Conservation (phyloP, 2,888 invertebrate genomes). For the Spilosoma lubricipeda region DNA sequence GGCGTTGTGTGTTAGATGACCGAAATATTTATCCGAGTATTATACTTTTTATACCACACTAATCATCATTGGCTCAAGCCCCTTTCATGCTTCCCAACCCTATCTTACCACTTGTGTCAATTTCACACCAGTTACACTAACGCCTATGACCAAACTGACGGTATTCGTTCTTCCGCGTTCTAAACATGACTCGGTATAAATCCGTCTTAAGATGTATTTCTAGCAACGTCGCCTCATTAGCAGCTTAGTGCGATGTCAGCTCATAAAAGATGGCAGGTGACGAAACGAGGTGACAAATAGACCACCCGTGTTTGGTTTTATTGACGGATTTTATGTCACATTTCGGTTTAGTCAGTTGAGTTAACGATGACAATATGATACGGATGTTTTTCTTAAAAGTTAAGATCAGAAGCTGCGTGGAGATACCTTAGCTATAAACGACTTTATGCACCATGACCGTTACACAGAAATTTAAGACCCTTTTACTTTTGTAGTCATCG, state of each 20-base stretch:
- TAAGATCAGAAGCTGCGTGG: background rate
- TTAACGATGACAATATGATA: background rate
- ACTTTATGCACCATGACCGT: background rate
- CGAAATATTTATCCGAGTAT: no score
- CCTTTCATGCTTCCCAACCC: background rate
- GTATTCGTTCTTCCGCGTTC: conserved; percentile 40
- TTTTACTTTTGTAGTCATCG: no score
- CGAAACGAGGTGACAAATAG: conserved; percentile 40
- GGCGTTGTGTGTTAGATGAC: no score
- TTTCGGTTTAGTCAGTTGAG: background rate
- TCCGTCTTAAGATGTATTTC: conserved; percentile 33
- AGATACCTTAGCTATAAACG: background rate
- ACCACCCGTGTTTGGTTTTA: conserved; percentile 36
- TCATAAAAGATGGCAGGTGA: conserved; percentile 34
- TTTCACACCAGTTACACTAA: conserved; percentile 12
- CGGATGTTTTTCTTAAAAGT: background rate
- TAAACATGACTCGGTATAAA: conserved; percentile 39
- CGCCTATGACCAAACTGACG: conserved; percentile 6
- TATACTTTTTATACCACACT: background rate
- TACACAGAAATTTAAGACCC: no score
- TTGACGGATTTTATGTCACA: conserved; percentile 8
- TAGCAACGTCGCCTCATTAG: conserved; percentile 31
- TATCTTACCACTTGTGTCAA: conserved; percentile 1
- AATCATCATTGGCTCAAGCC: background rate
- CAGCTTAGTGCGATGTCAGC: conserved; percentile 8